Conservation (phyloP, 2,113 vertebrate species). For the Todiramphus chloris region DNA sequence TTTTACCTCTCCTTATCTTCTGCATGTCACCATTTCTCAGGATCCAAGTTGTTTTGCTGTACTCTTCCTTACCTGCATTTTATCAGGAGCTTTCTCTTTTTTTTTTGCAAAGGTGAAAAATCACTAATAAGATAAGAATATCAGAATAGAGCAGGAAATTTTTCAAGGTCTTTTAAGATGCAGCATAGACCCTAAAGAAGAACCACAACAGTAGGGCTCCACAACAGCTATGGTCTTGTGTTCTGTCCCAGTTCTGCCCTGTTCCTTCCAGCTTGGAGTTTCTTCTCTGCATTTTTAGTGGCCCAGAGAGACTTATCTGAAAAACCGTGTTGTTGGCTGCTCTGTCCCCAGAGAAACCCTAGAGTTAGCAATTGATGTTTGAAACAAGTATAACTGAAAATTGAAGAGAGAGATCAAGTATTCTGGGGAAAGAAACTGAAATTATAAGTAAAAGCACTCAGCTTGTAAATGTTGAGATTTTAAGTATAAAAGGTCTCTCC, state of each 20-base stretch:
- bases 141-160: background rate
- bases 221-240: background rate
- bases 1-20: background rate
- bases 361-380: conserved; percentile 57
- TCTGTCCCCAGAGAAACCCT: conserved; percentile 41
- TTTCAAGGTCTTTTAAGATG: background rate
- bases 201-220: background rate
- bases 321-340: conserved; percentile 44
- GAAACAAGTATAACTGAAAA: conserved; percentile 47
- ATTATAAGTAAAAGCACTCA: conserved; percentile 65
- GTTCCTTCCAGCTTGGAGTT: background rate
- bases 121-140: background rate
- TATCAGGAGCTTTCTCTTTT: background rate
- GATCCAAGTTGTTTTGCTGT: background rate
- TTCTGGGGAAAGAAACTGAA: conserved; percentile 41
- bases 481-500: conserved; percentile 39
- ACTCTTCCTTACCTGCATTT: background rate
- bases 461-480: conserved; percentile 59
- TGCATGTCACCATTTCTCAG: background rate
- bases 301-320: conserved; percentile 29
- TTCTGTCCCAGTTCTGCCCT: background rate
- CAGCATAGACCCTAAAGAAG: background rate
- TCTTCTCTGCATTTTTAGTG: conserved; percentile 15
- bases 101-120: background rate
- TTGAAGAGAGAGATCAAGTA: conserved; percentile 37